phyloP scores from a whole-genome alignment of 2,797 vertebrate genomes.

The Clamator glandarius region DNA sequence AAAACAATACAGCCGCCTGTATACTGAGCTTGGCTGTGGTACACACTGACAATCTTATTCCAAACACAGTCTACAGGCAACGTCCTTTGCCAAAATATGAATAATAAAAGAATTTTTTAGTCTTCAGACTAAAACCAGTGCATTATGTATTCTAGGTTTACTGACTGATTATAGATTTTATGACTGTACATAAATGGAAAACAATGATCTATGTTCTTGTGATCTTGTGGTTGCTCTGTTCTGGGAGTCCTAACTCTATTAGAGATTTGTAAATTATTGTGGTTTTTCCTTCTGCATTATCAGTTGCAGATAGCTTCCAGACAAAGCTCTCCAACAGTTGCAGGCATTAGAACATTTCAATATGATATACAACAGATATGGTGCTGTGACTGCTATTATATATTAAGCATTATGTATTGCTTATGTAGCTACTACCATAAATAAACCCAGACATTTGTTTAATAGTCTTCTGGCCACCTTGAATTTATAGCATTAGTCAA shows the following conservation, averaged over 20 bases:
- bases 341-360: neutral
- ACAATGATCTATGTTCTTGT: neutral
- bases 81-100: neutral
- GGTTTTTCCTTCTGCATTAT: neutral
- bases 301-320: neutral
- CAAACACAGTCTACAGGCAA: neutral
- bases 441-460: neutral
- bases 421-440: neutral
- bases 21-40: neutral
- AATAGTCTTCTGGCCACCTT: neutral
- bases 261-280: neutral
- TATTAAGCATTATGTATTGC: neutral
- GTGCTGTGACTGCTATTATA: neutral
- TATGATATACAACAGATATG: neutral
- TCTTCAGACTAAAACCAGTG: neutral
- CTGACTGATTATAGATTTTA: neutral
- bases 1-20: neutral
- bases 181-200: neutral
- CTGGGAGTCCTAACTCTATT: neutral
- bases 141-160: neutral
- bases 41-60: neutral
- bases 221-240: neutral
- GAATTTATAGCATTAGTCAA: neutral
- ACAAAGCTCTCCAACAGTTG: neutral
- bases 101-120: neutral